phyloP scores from a whole-genome alignment of 1,140 invertebrate species.

The Zaprionus tsacasi region DNA sequence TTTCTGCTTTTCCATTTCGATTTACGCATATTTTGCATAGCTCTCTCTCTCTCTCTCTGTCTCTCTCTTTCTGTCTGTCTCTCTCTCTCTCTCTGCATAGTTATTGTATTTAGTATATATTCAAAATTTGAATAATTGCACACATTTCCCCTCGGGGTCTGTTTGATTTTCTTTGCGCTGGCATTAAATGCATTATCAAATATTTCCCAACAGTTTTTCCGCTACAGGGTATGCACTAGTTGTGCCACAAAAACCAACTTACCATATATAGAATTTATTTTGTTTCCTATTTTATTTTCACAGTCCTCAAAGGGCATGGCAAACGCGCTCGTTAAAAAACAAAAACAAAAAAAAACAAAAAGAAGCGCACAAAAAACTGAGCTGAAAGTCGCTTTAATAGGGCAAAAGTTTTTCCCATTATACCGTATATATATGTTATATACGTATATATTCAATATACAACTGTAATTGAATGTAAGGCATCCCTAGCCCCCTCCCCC shows the following conservation, averaged over 20 bases:
- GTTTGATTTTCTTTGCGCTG: slow-evolving; percentile 12
- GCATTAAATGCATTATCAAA: slow-evolving; percentile 22
- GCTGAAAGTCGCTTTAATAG: background rate
- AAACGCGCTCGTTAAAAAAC: background rate
- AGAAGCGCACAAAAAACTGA: background rate
- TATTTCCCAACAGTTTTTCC: background rate
- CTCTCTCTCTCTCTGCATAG: background rate
- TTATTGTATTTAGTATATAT: slow-evolving; percentile 23
- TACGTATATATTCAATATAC: background rate
- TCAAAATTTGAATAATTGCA: slow-evolving; percentile 30
- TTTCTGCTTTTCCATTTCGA: slow-evolving; percentile 20
- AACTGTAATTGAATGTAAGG: slow-evolving; percentile 9
- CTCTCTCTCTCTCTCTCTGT: no score
- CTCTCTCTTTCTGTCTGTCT: background rate
- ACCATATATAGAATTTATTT: background rate
- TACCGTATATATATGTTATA: background rate
- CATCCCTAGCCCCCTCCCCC: background rate
- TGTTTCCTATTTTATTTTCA: background rate
- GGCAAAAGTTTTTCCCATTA: background rate
- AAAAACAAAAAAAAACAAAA: no score
- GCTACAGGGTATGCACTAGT: background rate
- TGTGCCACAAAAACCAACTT: background rate
- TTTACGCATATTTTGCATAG: background rate
- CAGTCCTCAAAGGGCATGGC: background rate
- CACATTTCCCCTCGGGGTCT: slow-evolving; percentile 15